These are phyloP conservation scores for Muschampia plurimacula DNA, from an alignment of 2,888 invertebrate genomes.

Conservation along the genomic window DNA sequence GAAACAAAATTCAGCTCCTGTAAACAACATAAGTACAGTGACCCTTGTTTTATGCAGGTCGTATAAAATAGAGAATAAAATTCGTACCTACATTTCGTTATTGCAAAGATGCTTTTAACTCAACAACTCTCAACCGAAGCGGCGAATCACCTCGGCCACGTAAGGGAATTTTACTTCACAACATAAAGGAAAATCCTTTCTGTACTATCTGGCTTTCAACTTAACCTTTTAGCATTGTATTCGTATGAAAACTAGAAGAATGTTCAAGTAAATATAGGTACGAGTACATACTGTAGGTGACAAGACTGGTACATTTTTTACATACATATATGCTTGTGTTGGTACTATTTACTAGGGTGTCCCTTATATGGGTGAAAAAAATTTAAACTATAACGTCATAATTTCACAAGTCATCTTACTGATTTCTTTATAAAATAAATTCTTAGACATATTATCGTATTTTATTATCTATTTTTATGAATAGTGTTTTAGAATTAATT, in stretches of 20 bases:
- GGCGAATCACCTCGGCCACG: constrained; percentile 4
- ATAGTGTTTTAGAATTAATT: too few relatives aligned
- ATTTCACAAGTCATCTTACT: too few relatives aligned
- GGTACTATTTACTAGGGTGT: too few relatives aligned
- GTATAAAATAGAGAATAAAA: neutral
- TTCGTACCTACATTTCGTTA: neutral
- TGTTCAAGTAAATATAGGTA: neutral
- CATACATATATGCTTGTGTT: too few relatives aligned
- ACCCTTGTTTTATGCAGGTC: constrained; percentile 3
- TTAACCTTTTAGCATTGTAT: constrained; percentile 1
- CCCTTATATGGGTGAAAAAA: too few relatives aligned
- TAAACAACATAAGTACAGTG: neutral
- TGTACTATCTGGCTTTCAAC: constrained; percentile 11
- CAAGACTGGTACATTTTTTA: too few relatives aligned
- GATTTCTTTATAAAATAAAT: too few relatives aligned
- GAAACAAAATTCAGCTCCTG: neutral
- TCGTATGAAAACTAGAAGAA: neutral
- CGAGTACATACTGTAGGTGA: too few relatives aligned
- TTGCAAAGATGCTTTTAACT: constrained; percentile 3
- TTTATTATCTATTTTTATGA: too few relatives aligned
- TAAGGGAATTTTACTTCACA: constrained; percentile 11
- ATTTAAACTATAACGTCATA: too few relatives aligned
- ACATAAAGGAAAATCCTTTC: constrained; percentile 9
- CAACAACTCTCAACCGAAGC: constrained; percentile 1
- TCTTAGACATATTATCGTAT: too few relatives aligned